Conservation (phyloP, 2,797 vertebrate species). For the Phalloptychus januarius region DNA sequence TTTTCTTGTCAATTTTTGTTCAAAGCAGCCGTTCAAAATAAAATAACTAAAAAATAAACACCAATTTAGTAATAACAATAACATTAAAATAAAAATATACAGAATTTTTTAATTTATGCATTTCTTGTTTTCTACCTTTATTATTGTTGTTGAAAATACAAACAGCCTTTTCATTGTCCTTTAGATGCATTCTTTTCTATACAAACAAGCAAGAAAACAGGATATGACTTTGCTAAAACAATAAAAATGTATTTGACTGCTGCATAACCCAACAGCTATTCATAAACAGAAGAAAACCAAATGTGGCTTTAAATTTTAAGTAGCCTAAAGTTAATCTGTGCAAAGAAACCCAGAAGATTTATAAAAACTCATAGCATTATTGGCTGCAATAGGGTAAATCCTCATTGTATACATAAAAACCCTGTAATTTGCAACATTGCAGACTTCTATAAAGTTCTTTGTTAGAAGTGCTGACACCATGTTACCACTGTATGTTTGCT, state of each 20-base stretch:
- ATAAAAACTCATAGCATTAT: neutral
- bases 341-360: neutral
- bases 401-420: neutral
- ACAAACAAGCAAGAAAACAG: neutral
- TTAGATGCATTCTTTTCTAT: neutral
- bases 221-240: neutral
- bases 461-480: neutral
- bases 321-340: neutral
- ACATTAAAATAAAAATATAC: neutral
- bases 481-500: neutral
- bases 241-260: neutral
- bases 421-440: neutral
- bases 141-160: neutral
- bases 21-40: neutral
- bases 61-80: neutral
- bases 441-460: neutral
- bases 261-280: neutral
- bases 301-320: neutral
- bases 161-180: neutral
- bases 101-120: neutral
- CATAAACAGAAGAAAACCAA: neutral
- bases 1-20: neutral
- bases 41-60: neutral
- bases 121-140: neutral
- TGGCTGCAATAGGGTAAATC: neutral